Evolutionary conservation across 2,888 invertebrate genomes (phyloP).

Genomic region (Plusia festucae): DNA sequence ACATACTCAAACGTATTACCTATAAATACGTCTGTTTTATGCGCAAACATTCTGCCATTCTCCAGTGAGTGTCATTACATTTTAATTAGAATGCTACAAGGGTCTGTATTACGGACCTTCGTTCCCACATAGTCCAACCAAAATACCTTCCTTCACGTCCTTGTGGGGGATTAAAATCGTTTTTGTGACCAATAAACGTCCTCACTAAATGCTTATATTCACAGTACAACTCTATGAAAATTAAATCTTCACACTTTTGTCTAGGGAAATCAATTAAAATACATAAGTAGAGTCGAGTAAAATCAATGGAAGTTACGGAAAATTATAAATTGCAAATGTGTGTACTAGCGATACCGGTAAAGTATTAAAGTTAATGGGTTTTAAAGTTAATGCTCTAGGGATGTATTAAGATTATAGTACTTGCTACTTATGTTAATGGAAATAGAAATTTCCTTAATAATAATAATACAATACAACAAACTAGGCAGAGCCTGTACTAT

Average conservation of each 20-base stretch:
- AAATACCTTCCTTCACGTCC: neutral
- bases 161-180: neutral
- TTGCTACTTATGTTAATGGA: neutral
- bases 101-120: neutral
- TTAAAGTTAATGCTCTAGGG: neutral
- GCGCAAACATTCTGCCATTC: neutral
- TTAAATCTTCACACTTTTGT: too few relatives aligned
- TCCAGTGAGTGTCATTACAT: neutral
- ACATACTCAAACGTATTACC: neutral
- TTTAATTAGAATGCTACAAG: slow-evolving; percentile 4
- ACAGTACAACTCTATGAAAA: neutral
- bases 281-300: too few relatives aligned
- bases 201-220: neutral
- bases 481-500: too few relatives aligned
- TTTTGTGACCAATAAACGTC: neutral
- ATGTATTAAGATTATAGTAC: neutral
- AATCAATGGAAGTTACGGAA: too few relatives aligned
- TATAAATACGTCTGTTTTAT: neutral
- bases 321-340: too few relatives aligned
- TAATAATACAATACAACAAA: too few relatives aligned
- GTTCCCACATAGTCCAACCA: neutral
- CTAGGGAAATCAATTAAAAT: too few relatives aligned
- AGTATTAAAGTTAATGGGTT: too few relatives aligned
- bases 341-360: too few relatives aligned
- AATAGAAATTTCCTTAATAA: neutral